Evolutionary conservation across 2,888 invertebrate genomes (phyloP).

Genomic region (Alcis repandata): DNA sequence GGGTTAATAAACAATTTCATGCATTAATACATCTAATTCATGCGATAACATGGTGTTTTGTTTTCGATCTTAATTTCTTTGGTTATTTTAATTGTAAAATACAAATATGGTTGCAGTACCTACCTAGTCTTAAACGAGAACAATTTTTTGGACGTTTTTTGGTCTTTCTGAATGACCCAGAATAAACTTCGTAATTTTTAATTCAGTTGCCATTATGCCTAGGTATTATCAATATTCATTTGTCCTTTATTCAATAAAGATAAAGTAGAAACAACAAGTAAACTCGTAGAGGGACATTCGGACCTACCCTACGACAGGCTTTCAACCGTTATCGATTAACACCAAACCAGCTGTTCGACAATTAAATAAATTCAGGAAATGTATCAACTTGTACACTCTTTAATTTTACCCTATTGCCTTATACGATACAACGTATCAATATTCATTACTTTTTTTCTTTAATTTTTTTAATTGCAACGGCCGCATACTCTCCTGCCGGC

Average conservation of each 20-base stretch:
- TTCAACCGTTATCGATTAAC: constrained; percentile 41
- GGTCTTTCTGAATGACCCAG: no score
- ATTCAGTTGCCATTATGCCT: no score
- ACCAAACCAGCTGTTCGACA: constrained; percentile 53
- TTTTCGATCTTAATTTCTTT: no score
- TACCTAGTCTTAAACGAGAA: no score
- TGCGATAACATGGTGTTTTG: no score
- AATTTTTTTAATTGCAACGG: constrained; percentile 64
- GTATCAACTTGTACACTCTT: constrained; percentile 51
- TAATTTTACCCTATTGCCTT: constrained; percentile 57
- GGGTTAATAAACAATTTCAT: constrained; percentile 33
- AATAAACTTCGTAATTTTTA: no score
- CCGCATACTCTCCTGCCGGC: constrained; percentile 54
- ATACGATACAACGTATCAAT: constrained; percentile 56
- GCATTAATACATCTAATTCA: no score
- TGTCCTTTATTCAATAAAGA: neutral
- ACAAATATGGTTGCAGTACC: no score
- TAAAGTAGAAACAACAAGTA: constrained; percentile 14
- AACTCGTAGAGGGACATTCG: constrained; percentile 15
- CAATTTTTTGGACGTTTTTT: no score
- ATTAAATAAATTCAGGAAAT: constrained; percentile 60
- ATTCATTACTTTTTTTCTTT: constrained; percentile 55
- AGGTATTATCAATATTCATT: no score
- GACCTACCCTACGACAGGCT: constrained; percentile 14
- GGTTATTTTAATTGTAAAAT: no score